Evolutionary conservation across 2,113 vertebrate genomes (phyloP).

Genomic region (Leptosomus discolor): DNA sequence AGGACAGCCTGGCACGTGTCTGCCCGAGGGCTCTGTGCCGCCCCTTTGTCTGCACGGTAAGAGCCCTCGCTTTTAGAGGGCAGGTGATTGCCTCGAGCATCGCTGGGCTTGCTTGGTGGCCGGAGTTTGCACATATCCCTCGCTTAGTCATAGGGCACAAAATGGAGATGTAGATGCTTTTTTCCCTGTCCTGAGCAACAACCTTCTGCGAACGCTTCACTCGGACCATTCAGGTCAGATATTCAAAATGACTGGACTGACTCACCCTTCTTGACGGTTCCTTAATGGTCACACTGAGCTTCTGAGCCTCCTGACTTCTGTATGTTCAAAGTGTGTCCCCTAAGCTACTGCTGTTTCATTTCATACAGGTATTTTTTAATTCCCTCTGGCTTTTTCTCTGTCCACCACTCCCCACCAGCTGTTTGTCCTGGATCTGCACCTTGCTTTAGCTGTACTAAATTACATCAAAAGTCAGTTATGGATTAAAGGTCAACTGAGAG

Average conservation of each 20-base stretch:
- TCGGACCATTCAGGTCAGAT: background rate
- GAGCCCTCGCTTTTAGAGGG: rapidly evolving
- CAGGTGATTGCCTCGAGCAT: rapidly evolving
- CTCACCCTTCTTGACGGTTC: background rate
- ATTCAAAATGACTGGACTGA: background rate
- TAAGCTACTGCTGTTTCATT: background rate
- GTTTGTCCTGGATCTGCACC: background rate
- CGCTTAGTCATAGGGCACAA: background rate
- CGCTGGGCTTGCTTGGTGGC: background rate
- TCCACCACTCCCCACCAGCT: background rate
- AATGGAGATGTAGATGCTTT: background rate
- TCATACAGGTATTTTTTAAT: background rate
- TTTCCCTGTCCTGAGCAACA: background rate
- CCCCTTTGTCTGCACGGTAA: rapidly evolving
- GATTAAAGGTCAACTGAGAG: background rate
- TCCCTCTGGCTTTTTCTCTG: background rate
- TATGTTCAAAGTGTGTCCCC: background rate
- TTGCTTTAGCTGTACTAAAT: background rate
- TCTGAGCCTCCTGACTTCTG: background rate
- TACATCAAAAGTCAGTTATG: background rate
- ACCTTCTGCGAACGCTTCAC: background rate
- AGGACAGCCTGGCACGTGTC: background rate
- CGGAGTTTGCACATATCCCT: background rate
- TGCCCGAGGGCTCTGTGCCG: background rate
- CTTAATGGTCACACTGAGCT: background rate